These are phyloP conservation scores for Meriones unguiculatus DNA, from an alignment of 2,113 vertebrate species.

Conservation along the genomic window DNA sequence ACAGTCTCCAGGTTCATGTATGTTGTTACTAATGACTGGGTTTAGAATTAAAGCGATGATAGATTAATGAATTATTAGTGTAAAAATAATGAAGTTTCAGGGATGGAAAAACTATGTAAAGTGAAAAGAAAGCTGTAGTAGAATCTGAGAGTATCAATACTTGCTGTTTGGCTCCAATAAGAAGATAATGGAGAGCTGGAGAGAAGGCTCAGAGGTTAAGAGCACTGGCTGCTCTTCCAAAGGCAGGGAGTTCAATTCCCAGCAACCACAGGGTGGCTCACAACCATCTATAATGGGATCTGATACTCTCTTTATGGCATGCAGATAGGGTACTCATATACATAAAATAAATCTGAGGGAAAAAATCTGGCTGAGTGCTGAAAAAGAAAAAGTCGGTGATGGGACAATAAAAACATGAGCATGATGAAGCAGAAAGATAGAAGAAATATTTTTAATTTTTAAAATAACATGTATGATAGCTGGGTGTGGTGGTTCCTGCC, in stretches of 20 bases:
- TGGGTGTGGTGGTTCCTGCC: neutral
- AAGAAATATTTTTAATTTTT: neutral
- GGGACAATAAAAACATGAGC: neutral
- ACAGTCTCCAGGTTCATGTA: neutral
- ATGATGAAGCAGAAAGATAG: neutral
- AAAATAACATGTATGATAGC: neutral
- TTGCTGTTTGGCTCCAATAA: neutral
- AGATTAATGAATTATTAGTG: neutral
- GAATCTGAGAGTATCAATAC: neutral
- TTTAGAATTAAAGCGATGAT: neutral
- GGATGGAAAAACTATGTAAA: neutral
- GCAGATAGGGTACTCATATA: too few relatives aligned
- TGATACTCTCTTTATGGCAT: too few relatives aligned
- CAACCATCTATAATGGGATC: too few relatives aligned
- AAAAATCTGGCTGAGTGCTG: neutral
- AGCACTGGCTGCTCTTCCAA: too few relatives aligned
- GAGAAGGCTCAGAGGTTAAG: too few relatives aligned
- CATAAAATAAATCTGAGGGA: too few relatives aligned
- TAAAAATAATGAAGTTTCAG: neutral
- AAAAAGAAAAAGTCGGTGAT: neutral
- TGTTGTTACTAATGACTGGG: neutral
- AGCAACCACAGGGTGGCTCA: too few relatives aligned
- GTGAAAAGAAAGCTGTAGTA: neutral
- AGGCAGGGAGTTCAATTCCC: too few relatives aligned
- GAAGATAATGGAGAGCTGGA: neutral